Evolutionary conservation across 2,888 invertebrate species (phyloP), one percentile per base, ranked within the genome.

Genomic region (Yponomeuta malinellus): DNA sequence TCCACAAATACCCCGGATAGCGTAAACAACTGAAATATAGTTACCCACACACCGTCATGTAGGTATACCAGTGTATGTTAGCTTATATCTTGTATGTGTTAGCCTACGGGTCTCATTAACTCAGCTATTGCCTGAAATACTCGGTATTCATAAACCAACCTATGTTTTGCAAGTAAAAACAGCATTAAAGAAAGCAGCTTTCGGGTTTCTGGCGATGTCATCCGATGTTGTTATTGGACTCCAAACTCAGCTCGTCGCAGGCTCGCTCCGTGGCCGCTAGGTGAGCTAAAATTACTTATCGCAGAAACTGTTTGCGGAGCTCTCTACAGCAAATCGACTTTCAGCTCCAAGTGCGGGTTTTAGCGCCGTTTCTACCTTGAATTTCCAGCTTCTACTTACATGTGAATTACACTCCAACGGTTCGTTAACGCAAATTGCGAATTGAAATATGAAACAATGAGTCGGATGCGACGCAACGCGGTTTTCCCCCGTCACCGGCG

Each of bases 221-320:
- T 43, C 43, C 43, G 15, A 59, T 59, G 52, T 59, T 59, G 52
- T 59, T 59, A 59, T 59, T 59, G 6, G 52, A 59, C 15, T 59
- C 52, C 52, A 15, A 15, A 15, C 52, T 59, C 15, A 6, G 43
- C 43, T 15, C 2, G 52, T 15, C 3, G 15, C 52, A 15, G 52
- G 15, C 5, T 59, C 52, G 52, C 15, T 59, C 52, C 52, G 12
- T 59, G 52, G 12, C 15, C 52, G 31, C 72, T 70, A 72, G 68
- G 76, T 75, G 77, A 80, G 74, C 79, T 78, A 78, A 70, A 81
- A 82, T 83, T 78, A 82, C 79, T 83, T 83, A 80, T 81, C 80
- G 81, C 78, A 78, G 64, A 71, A 74, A 83, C 80, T 81, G 79
- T 84, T 83, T 83, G 78, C 79, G 73, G 73, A 83, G 75, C 79